A percentile compares a stretch with the other conserved stretches of the same genome.
These are phyloP conservation scores for Branchipolynoe longqiensis DNA, from an alignment of 2,888 invertebrate species.

Conservation along the genomic window DNA sequence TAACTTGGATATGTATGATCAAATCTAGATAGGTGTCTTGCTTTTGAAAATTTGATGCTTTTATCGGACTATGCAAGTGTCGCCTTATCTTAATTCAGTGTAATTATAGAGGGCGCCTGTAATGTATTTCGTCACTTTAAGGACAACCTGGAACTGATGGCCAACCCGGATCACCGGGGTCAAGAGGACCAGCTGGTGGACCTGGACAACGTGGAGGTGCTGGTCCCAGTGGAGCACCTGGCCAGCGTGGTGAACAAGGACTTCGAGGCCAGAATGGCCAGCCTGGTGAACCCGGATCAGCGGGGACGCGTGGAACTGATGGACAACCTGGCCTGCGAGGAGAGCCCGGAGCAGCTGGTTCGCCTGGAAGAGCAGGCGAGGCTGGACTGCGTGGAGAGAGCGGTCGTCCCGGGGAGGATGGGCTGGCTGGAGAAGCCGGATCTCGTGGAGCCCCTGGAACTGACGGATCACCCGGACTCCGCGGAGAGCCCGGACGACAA, in stretches of 20 bases:
- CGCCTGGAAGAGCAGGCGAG: constrained; percentile 59
- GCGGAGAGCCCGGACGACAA: constrained; percentile 41
- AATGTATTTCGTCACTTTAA: no score
- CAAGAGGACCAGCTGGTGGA: constrained; percentile 58
- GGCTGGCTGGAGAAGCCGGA: constrained; percentile 54
- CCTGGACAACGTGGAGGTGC: constrained; percentile 66
- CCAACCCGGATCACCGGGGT: constrained; percentile 11
- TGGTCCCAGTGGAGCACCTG: constrained; percentile 83
- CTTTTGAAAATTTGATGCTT: no score
- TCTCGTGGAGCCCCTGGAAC: constrained; percentile 25
- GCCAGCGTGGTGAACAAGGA: constrained; percentile 85
- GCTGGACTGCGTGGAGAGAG: constrained; percentile 26
- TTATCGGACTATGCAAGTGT: no score
- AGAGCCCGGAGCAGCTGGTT: constrained; percentile 59
- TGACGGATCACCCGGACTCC: constrained; percentile 54
- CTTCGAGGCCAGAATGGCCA: constrained; percentile 63
- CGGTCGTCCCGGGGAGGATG: constrained; percentile 47
- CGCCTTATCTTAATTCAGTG: no score
- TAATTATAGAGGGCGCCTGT: no score
- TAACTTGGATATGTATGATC: no score
- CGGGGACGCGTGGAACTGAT: constrained; percentile 51
- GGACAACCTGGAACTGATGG: constrained; percentile 37
- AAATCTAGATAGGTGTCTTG: no score
- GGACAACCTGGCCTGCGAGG: constrained; percentile 56
- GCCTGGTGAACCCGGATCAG: constrained; percentile 40